Evolutionary conservation across 2,113 vertebrate genomes (phyloP).

Genomic region (Hyaena hyaena): DNA sequence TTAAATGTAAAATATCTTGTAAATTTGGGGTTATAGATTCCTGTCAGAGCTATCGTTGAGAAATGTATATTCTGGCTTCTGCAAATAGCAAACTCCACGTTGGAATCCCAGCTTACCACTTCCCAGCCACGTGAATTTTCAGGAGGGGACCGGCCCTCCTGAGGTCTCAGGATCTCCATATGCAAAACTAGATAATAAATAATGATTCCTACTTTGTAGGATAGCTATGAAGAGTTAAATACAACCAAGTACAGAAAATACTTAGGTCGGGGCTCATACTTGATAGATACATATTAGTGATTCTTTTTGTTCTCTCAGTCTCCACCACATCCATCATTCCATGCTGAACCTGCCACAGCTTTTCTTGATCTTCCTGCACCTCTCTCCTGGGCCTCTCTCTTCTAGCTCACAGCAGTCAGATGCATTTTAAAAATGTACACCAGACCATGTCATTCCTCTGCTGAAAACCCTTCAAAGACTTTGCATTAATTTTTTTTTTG

Average conservation of each 20-base stretch:
- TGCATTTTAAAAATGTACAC: background rate
- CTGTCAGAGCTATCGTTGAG: background rate
- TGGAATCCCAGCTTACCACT: background rate
- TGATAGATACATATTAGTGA: fast-evolving
- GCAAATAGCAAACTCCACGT: background rate
- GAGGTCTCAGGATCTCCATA: background rate
- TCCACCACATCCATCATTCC: no score
- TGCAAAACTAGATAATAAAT: background rate
- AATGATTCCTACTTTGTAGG: background rate
- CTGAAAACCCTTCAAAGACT: background rate
- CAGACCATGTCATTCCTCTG: background rate
- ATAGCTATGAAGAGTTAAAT: background rate
- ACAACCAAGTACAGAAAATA: background rate
- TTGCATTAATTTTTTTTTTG: background rate
- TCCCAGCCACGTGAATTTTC: background rate
- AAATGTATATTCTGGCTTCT: background rate
- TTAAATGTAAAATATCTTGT: background rate
- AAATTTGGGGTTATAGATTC: background rate
- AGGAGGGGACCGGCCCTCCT: background rate
- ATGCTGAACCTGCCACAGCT: fast-evolving
- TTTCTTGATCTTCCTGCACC: background rate
- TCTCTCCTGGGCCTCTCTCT: background rate
- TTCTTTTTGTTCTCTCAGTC: background rate
- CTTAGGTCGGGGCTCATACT: background rate
- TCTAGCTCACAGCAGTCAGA: background rate